Evolutionary conservation across 2,797 vertebrate species (phyloP).

Genomic region (Rhodeus uyekii): DNA sequence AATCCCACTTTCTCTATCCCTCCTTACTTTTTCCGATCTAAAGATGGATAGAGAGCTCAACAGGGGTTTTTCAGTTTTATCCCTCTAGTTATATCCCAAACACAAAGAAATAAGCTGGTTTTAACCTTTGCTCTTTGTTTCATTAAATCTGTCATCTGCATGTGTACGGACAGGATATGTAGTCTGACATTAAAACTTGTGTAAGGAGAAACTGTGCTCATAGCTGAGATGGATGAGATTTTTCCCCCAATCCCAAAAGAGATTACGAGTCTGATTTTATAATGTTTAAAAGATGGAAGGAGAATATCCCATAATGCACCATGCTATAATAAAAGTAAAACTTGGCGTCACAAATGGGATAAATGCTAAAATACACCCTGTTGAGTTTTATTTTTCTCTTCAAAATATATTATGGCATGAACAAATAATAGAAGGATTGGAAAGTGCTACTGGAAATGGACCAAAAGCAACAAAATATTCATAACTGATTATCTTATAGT

Average conservation of each 20-base stretch:
- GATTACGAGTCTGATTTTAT: background rate
- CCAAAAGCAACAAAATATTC: background rate
- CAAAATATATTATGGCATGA: background rate
- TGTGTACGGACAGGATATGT: background rate
- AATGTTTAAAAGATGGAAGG: background rate
- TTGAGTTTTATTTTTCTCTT: background rate
- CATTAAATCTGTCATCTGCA: slow-evolving; percentile 1
- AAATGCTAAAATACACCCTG: background rate
- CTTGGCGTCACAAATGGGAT: background rate
- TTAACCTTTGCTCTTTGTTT: slow-evolving; percentile 13
- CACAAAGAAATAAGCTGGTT: slow-evolving; percentile 15
- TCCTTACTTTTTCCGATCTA: background rate
- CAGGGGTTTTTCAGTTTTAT: background rate
- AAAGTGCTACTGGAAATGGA: background rate
- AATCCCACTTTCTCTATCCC: slow-evolving; percentile 10
- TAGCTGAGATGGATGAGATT: background rate
- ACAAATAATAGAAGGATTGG: background rate
- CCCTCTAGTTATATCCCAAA: background rate
- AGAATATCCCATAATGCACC: background rate
- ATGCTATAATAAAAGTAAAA: background rate
- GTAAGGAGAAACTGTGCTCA: background rate
- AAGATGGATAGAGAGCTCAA: slow-evolving; percentile 1
- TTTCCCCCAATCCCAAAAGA: background rate
- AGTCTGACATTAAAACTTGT: background rate
- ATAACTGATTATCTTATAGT: background rate